phyloP scores from a whole-genome alignment of 1,140 invertebrate genomes.

The Tachypleus tridentatus region DNA sequence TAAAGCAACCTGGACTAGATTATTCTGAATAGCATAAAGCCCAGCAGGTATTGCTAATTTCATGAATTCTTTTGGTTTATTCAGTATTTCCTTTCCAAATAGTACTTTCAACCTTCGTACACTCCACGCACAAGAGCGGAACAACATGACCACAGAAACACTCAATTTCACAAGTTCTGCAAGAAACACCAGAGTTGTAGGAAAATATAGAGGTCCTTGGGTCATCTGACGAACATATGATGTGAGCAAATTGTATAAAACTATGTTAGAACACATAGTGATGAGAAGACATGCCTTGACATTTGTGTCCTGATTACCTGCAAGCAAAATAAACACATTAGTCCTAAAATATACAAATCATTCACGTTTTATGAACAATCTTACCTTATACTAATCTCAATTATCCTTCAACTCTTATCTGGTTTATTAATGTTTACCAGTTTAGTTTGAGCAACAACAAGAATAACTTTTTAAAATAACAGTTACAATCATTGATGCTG shows the following conservation, averaged over 20 bases:
- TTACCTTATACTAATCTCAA: too few species aligned
- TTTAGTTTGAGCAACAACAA: too few species aligned
- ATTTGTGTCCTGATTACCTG: background rate
- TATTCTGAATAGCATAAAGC: slow-evolving; percentile 5
- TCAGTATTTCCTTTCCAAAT: background rate
- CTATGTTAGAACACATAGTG: background rate
- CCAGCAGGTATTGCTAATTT: background rate
- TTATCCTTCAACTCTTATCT: too few species aligned
- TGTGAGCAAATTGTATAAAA: background rate
- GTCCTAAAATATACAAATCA: too few species aligned
- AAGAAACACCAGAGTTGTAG: background rate
- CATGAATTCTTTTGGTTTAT: slow-evolving; percentile 1
- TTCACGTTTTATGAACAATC: too few species aligned
- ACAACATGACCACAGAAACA: background rate
- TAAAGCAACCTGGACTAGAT: background rate
- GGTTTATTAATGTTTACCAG: too few species aligned
- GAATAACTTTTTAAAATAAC: too few species aligned
- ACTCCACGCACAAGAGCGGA: background rate
- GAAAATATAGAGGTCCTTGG: background rate
- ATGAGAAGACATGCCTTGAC: background rate
- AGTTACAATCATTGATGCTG: too few species aligned
- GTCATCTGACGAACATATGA: background rate
- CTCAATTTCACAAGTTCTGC: background rate
- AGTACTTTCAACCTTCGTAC: background rate
- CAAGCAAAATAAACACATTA: background rate